Percentiles rank a stretch among this genome's conserved stretches.
These are phyloP conservation scores for Tinamus guttatus DNA, from an alignment of 2,113 vertebrate genomes.

Conservation along the genomic window DNA sequence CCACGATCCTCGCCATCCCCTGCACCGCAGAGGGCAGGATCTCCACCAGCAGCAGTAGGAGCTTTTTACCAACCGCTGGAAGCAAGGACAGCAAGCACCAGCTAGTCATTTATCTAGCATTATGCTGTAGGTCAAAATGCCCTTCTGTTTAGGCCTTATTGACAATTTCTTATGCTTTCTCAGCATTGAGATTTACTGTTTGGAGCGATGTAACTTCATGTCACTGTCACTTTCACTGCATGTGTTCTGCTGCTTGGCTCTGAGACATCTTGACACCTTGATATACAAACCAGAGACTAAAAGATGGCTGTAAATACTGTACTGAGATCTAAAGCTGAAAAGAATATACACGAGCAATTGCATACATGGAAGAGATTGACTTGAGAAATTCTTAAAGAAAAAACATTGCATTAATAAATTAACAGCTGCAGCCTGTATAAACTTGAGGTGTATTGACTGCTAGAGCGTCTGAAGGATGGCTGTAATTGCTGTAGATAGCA, in stretches of 20 bases:
- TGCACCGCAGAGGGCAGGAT: background rate
- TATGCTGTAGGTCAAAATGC: constrained; percentile 61
- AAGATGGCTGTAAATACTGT: constrained; percentile 48
- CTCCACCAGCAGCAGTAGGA: constrained; percentile 34
- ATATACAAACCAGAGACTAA: constrained; percentile 53
- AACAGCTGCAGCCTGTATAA: constrained; percentile 15
- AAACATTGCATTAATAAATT: constrained; percentile 46
- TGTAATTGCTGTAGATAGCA: constrained; percentile 12
- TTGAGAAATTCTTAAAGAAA: constrained; percentile 37
- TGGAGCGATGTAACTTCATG: constrained; percentile 25
- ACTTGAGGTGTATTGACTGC: background rate
- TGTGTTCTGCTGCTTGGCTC: constrained; percentile 61
- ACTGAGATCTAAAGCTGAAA: background rate
- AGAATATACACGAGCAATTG: background rate
- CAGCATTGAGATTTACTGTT: constrained; percentile 52
- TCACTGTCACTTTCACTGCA: constrained; percentile 57
- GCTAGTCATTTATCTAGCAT: constrained; percentile 44
- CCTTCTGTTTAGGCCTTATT: constrained; percentile 65
- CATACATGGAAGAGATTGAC: background rate
- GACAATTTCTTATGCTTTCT: constrained; percentile 52
- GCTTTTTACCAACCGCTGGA: background rate
- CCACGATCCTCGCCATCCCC: no score
- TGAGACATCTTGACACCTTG: constrained; percentile 62
- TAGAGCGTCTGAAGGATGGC: constrained; percentile 19
- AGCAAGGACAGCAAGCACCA: constrained; percentile 15